phyloP scores from a whole-genome alignment of 2,113 vertebrate genomes.

The Eubucco bourcierii region DNA sequence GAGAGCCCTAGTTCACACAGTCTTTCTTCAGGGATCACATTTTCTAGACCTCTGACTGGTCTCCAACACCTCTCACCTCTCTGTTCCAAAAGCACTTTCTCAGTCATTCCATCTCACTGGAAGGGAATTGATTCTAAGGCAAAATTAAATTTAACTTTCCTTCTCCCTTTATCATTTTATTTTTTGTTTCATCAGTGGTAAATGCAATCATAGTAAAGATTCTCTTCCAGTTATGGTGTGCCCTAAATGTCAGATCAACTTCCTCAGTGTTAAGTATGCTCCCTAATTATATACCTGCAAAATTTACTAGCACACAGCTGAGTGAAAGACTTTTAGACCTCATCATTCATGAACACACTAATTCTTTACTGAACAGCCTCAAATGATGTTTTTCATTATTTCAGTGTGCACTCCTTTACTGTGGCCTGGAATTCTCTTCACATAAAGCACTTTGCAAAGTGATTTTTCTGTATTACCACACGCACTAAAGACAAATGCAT shows the following conservation, averaged over 20 bases:
- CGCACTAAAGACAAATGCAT: background rate
- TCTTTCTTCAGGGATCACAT: slow-evolving; percentile 13
- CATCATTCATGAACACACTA: background rate
- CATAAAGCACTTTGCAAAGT: background rate
- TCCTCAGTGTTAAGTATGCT: background rate
- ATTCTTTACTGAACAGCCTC: background rate
- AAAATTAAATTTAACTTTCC: background rate
- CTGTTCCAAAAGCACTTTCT: background rate
- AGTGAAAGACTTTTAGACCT: background rate
- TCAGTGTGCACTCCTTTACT: background rate
- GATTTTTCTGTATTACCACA: background rate
- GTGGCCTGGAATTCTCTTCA: background rate
- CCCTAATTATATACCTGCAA: background rate
- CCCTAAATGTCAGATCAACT: background rate
- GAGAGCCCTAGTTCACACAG: background rate
- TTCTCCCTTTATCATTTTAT: background rate
- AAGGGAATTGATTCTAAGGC: background rate
- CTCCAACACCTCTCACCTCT: background rate
- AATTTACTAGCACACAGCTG: background rate
- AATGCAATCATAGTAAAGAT: background rate
- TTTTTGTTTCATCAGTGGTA: background rate
- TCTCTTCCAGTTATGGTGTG: background rate
- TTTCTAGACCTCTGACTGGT: slow-evolving; percentile 31
- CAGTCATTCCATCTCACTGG: background rate
- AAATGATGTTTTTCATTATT: background rate